Conservation (phyloP, 2,797 vertebrate species). For the Gymnocypris eckloni region DNA sequence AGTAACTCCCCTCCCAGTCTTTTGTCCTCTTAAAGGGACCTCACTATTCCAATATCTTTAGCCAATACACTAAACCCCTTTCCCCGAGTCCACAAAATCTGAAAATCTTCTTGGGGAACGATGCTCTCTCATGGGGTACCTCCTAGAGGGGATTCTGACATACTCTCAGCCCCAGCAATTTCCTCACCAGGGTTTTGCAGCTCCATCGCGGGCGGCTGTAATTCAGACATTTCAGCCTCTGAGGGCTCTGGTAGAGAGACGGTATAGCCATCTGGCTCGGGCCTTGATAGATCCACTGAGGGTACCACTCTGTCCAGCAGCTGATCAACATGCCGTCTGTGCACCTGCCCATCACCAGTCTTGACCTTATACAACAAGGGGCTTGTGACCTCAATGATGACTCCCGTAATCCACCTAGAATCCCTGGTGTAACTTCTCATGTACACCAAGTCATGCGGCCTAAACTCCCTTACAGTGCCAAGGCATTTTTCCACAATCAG, state of each 20-base stretch:
- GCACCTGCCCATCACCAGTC: neutral
- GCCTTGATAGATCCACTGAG: neutral
- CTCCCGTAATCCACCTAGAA: neutral
- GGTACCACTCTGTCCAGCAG: neutral
- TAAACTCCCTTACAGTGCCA: neutral
- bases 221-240: neutral
- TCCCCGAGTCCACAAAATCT: neutral
- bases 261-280: neutral
- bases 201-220: neutral
- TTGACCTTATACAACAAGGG: neutral
- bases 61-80: no score
- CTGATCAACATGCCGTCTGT: neutral
- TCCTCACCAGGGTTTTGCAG: neutral
- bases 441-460: neutral
- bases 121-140: neutral
- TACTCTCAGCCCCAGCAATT: neutral
- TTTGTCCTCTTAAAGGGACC: no score
- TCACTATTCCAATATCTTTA: no score
- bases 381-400: neutral
- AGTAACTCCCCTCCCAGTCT: no score
- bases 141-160: neutral
- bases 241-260: neutral
- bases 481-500: neutral
- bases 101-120: neutral
- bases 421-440: neutral